phyloP scores from a whole-genome alignment of 1,140 invertebrate genomes.

The Drosophila orosa region DNA sequence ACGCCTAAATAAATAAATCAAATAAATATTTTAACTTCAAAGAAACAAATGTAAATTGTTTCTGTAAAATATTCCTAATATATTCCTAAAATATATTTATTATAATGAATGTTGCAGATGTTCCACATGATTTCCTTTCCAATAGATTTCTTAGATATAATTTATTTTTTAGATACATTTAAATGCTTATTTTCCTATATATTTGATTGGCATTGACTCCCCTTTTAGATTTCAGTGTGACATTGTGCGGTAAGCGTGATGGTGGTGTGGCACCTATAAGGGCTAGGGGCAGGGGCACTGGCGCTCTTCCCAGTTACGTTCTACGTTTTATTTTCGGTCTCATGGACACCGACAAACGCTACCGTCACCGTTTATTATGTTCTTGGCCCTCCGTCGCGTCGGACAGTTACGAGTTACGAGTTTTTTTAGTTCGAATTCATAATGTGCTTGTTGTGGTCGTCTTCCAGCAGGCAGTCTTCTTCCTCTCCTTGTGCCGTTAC shows the following conservation, averaged over 20 bases:
- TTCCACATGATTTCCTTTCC: not conserved
- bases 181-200: too few species aligned
- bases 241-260: constrained; percentile 15
- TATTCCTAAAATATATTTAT: not conserved
- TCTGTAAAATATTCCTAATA: too few species aligned
- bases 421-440: constrained; percentile 37
- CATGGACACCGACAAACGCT: constrained; percentile 21
- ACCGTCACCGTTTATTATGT: constrained; percentile 36
- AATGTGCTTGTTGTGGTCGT: constrained; percentile 38
- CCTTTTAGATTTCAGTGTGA: constrained; percentile 13
- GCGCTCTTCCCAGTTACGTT: constrained; percentile 38
- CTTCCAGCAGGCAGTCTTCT: constrained; percentile 15
- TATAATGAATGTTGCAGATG: not conserved
- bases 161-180: too few species aligned
- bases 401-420: constrained; percentile 33
- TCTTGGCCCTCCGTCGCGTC: constrained; percentile 15
- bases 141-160: not conserved
- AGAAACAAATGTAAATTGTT: not conserved
- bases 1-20: not conserved
- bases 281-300: not conserved
- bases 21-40: not conserved
- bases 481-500: constrained; percentile 33
- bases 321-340: constrained; percentile 41
- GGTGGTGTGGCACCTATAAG: not conserved
- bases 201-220: constrained; percentile 6